These are phyloP conservation scores for Motacilla alba DNA, from an alignment of 2,113 vertebrate species.

Conservation along the genomic window DNA sequence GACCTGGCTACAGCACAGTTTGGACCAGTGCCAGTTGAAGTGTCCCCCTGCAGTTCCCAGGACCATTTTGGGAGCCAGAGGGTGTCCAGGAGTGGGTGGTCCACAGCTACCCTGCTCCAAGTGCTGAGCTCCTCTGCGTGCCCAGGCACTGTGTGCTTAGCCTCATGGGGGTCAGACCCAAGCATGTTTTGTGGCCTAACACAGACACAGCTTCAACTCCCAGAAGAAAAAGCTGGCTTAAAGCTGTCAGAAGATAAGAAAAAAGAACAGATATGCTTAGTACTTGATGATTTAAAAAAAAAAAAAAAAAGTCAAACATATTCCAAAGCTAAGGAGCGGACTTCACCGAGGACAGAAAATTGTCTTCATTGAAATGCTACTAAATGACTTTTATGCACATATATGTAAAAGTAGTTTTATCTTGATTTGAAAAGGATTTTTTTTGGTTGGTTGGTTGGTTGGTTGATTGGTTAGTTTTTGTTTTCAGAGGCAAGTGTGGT, in stretches of 20 bases:
- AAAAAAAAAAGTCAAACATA: neutral
- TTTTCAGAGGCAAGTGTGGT: neutral
- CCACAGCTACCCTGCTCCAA: neutral
- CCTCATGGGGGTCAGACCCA: neutral
- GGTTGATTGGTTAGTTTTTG: neutral
- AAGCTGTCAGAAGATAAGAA: neutral
- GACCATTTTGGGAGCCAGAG: neutral
- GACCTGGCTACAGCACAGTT: accelerated
- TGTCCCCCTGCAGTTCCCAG: neutral
- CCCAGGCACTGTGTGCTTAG: neutral
- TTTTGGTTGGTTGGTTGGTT: neutral
- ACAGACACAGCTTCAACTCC: neutral
- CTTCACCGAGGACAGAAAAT: neutral
- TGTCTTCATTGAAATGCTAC: neutral
- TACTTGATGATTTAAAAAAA: neutral
- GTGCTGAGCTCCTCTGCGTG: accelerated
- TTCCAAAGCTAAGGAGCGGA: neutral
- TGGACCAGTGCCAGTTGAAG: neutral
- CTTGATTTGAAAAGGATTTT: neutral
- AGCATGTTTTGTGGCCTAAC: accelerated
- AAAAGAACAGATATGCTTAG: neutral
- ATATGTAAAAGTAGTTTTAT: neutral
- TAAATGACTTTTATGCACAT: neutral
- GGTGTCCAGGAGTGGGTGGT: neutral
- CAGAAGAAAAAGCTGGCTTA: neutral